Conservation (phyloP, 2,888 invertebrate genomes). For the Corythucha ciliata region DNA sequence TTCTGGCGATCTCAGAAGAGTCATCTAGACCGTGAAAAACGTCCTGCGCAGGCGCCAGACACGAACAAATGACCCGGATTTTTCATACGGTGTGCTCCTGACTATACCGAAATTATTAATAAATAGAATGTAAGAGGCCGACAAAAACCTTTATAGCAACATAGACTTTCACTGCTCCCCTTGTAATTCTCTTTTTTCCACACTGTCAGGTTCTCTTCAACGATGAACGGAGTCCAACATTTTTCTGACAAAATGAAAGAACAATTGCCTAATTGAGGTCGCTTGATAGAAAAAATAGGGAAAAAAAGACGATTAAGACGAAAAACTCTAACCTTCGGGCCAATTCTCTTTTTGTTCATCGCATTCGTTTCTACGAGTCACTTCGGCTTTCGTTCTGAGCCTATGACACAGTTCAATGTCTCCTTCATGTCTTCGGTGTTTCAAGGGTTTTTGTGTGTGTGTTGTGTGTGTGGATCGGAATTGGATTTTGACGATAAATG, state of each 20-base stretch:
- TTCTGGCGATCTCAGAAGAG: no score
- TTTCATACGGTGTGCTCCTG: no score
- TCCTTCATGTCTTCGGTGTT: constrained; percentile 28
- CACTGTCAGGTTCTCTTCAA: constrained; percentile 66
- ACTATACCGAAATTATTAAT: no score
- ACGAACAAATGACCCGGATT: no score
- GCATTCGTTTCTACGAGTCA: not conserved
- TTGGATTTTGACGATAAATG: no score
- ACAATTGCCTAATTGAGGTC: not conserved
- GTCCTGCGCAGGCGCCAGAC: no score
- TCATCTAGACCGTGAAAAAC: no score
- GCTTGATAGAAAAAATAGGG: not conserved
- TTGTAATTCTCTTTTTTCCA: constrained; percentile 59
- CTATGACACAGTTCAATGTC: constrained; percentile 29
- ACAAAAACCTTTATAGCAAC: constrained; percentile 60
- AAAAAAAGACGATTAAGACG: not conserved
- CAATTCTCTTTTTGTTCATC: not conserved
- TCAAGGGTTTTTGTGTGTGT: no score
- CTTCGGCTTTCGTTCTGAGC: constrained; percentile 19
- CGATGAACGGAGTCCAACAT: constrained; percentile 66
- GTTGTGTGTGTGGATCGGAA: no score
- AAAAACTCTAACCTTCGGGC: no score
- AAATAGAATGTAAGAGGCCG: not conserved
- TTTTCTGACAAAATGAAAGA: constrained; percentile 26
- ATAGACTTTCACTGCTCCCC: constrained; percentile 55